Conservation (phyloP, 2,113 vertebrate species). For the Hydrochoerus hydrochaeris region DNA sequence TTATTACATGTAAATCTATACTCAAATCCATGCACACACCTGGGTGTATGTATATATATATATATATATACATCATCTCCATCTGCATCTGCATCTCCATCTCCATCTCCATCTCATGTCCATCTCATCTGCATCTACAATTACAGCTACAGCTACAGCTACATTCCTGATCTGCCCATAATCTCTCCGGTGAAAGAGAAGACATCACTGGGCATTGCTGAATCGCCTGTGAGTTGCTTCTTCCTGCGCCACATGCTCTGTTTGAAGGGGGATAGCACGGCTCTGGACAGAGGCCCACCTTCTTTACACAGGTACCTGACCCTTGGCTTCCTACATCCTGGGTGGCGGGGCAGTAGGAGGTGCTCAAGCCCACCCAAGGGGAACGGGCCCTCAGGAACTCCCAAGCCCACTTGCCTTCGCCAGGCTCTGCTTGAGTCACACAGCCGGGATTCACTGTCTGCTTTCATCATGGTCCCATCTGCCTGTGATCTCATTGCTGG, state of each 20-base stretch:
- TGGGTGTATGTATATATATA: not conserved
- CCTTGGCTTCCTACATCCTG: not conserved
- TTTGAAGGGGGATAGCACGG: not conserved
- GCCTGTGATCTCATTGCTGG: not conserved
- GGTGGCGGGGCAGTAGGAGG: not conserved
- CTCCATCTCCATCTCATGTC: too few relatives aligned
- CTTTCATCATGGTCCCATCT: not conserved
- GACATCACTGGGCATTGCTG: not conserved
- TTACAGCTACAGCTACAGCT: not conserved
- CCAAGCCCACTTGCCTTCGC: not conserved
- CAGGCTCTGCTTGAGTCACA: not conserved
- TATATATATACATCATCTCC: not conserved
- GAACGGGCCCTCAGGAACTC: not conserved
- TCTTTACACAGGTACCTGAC: not conserved
- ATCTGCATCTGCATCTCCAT: not conserved
- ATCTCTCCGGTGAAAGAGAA: not conserved
- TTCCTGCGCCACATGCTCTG: not conserved
- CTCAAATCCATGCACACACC: not conserved
- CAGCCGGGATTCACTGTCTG: not conserved
- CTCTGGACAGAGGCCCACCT: too few relatives aligned
- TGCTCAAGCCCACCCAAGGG: rapidly evolving
- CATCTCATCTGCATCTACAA: not conserved
- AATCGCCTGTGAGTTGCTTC: not conserved
- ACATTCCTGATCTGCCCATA: rapidly evolving
- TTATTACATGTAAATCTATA: not conserved